Percentiles rank a stretch among this genome's conserved stretches.
Conservation (phyloP, 1,140 invertebrate genomes). For the Lordiphosa mommai region DNA sequence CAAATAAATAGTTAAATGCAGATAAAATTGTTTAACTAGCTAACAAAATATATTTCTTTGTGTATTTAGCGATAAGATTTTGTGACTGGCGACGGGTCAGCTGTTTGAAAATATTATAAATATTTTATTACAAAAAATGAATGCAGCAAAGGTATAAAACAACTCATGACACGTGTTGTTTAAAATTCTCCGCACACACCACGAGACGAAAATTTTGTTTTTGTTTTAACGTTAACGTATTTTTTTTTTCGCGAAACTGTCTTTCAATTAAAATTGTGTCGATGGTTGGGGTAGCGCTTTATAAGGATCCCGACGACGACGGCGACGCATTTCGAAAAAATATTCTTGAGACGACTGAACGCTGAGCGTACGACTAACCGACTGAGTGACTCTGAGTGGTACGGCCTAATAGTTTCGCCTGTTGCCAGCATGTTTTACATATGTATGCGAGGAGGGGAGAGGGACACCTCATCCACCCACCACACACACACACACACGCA, state of each 20-base stretch:
- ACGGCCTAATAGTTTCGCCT: slow-evolving; percentile 48
- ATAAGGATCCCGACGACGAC: slow-evolving; percentile 55
- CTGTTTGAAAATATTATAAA: slow-evolving; percentile 18
- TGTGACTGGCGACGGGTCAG: slow-evolving; percentile 12
- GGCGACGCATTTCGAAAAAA: slow-evolving; percentile 45
- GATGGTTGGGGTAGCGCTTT: slow-evolving; percentile 30
- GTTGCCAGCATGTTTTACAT: slow-evolving; percentile 51
- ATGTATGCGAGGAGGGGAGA: slow-evolving; percentile 14
- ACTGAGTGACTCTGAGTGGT: slow-evolving; percentile 1
- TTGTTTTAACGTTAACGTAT: background rate
- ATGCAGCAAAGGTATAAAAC: slow-evolving; percentile 54
- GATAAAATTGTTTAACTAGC: slow-evolving; percentile 53
- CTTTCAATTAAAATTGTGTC: slow-evolving; percentile 19
- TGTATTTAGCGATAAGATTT: slow-evolving; percentile 28
- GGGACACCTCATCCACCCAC: slow-evolving; percentile 2
- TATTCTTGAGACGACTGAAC: slow-evolving; percentile 34
- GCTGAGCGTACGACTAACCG: slow-evolving; percentile 3
- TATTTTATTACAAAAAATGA: slow-evolving; percentile 24
- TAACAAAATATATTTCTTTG: slow-evolving; percentile 4
- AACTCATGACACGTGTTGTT: slow-evolving; percentile 62
- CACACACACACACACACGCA: slow-evolving; percentile 11
- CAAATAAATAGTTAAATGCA: slow-evolving; percentile 15
- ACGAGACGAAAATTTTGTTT: slow-evolving; percentile 14
- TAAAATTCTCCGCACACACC: slow-evolving; percentile 36
- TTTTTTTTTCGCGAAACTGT: slow-evolving; percentile 16